Conservation (phyloP, 2,113 vertebrate genomes). For the Crotalus viridis region DNA sequence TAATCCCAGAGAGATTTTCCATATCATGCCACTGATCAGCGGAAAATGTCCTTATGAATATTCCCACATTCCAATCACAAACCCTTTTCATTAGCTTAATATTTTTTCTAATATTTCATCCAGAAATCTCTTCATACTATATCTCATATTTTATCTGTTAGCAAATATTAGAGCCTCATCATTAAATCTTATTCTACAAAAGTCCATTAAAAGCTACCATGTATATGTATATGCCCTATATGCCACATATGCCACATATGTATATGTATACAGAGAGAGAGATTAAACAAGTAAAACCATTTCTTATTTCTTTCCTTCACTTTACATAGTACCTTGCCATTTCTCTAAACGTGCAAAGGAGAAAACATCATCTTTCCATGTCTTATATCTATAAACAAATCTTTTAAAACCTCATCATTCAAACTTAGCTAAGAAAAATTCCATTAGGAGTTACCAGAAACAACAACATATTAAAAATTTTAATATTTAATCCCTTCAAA, state of each 20-base stretch:
- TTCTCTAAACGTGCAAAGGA: not conserved
- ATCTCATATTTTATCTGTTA: not conserved
- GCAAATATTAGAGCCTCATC: not conserved
- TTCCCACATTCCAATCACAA: not conserved
- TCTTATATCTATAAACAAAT: not conserved
- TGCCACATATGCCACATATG: too few species aligned
- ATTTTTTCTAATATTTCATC: not conserved
- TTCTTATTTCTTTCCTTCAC: not conserved
- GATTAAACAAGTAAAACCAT: not conserved
- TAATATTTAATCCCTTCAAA: not conserved
- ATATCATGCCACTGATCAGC: not conserved
- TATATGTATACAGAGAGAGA: not conserved
- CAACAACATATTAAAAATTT: not conserved
- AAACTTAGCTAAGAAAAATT: not conserved
- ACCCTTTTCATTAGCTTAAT: not conserved
- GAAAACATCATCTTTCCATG: not conserved
- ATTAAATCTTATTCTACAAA: not conserved
- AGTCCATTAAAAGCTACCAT: not conserved
- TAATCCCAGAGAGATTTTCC: not conserved
- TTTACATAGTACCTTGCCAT: not conserved
- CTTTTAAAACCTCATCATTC: not conserved
- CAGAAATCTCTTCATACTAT: not conserved
- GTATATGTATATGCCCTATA: not conserved
- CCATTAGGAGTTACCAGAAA: not conserved
- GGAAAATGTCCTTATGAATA: not conserved